Base-by-base conservation (phyloP, 2,113 vertebrate genomes). In the Sinocyclocheilus grahami region DNA sequence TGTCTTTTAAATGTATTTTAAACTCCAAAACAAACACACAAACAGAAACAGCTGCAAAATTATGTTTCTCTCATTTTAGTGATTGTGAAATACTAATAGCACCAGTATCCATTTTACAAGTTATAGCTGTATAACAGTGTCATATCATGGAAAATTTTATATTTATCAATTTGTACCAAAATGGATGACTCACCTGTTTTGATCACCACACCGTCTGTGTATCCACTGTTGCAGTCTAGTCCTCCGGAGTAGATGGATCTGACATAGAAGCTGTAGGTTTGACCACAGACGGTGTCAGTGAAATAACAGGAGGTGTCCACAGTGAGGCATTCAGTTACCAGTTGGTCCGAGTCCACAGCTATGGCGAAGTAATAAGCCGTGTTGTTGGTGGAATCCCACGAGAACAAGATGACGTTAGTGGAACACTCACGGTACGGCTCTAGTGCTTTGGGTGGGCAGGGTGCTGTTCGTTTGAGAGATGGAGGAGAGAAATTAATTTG, bases 371-470 rank as follows among this genome's bases (percentile, higher is more conserved):
- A 96, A 89, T 89, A 93, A 0, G 37, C 4, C 3, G 95, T 93
- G 84, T 93, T 92, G 88, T 91, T 77, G 62, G 92, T 94, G 62
- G 83, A 55, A 12, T 88, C 11, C 95, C 95, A 96, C 58, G 65
- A 88, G 2, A 94, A 92, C 24, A 84, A 4, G 8, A 96, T 90
- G 6, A 80, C 91, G 33, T 95, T 95, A 86, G 91, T 93, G 58
- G 88, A 89, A 78, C 95, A 96, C 1, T 90, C 81, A 4, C 91
- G 89, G 48, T 16, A 69, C n/a, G 89, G 48, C 0, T 14, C 0
- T 27, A 89, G 65, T 18, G 89, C 30, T 11, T 87, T 83, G 1
- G 95, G 95, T n/a, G 93, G 92, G 71, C 95, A 96, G 16, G 94
- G 92, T 9, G 93, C 95, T 96, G 72, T 82, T 78, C 13, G 24